Evolutionary conservation across 92 coral and sea anemone genomes (phyloP).

Genomic region (Palythoa caribaeorum): DNA sequence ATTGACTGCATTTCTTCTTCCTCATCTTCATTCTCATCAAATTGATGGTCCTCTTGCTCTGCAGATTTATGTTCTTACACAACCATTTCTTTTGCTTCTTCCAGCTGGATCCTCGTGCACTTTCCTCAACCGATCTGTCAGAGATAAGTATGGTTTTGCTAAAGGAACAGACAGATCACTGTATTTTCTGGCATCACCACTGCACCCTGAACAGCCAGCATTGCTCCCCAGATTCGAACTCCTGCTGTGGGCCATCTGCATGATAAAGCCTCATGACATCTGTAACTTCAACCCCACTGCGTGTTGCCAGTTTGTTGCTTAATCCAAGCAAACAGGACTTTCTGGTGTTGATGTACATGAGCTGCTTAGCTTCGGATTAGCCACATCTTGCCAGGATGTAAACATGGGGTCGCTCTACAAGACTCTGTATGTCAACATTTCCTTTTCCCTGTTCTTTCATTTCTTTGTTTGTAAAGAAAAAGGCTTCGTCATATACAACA

Average conservation of each 20-base stretch:
- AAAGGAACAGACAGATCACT: conserved; percentile 51
- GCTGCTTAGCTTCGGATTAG: conserved; percentile 53
- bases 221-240: conserved; percentile 56
- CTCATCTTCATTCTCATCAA: conserved; percentile 27
- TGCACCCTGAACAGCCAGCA: conserved; percentile 63
- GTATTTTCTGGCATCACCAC: conserved; percentile 53
- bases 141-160: conserved; percentile 50
- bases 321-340: conserved; percentile 46
- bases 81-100: conserved; percentile 49
- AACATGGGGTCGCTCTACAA: conserved; percentile 56
- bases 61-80: conserved; percentile 40
- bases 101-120: conserved; percentile 40
- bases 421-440: conserved; percentile 56
- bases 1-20: background rate
- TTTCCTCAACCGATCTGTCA: conserved; percentile 50
- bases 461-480: conserved; percentile 52
- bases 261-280: conserved; percentile 70
- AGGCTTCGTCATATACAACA: conserved; percentile 51
- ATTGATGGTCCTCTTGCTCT: conserved; percentile 15
- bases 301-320: background rate
- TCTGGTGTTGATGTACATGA: conserved; percentile 53
- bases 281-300: conserved; percentile 39
- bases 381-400: conserved; percentile 65
- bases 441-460: conserved; percentile 47
- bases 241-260: conserved; percentile 64